A percentile compares a stretch with the other conserved stretches of the same genome.
phyloP scores from a whole-genome alignment of 2,113 vertebrate species.

The Orcinus orca region DNA sequence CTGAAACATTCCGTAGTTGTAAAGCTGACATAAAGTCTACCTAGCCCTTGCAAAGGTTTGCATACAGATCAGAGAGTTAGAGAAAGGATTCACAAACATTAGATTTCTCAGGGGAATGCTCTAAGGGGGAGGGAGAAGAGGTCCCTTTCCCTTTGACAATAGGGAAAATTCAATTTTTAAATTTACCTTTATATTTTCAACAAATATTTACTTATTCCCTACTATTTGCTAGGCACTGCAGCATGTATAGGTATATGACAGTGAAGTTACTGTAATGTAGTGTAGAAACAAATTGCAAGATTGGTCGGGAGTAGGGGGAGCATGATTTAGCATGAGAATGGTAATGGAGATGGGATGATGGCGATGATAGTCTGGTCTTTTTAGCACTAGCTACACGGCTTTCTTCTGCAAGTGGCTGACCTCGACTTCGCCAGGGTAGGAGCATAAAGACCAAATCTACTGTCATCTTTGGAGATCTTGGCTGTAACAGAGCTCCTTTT shows the following conservation, averaged over 20 bases:
- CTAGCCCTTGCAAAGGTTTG: conserved; percentile 9
- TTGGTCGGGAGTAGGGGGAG: not conserved
- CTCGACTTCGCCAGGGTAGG: not conserved
- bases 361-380: not conserved
- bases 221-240: not conserved
- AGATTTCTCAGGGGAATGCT: not conserved
- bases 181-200: not conserved
- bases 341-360: not conserved
- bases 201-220: not conserved
- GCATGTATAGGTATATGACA: not conserved
- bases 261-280: not conserved
- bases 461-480: conserved; percentile 1
- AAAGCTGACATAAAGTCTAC: not conserved
- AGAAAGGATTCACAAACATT: not conserved
- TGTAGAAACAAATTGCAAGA: not conserved
- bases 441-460: not conserved
- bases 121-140: not conserved
- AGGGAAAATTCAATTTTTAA: not conserved
- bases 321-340: not conserved
- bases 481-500: not conserved
- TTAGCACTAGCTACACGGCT: not conserved
- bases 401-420: not conserved
- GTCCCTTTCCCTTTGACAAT: not conserved
- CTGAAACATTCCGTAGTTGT: not conserved
- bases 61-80: not conserved